phyloP scores from a whole-genome alignment of 2,888 invertebrate species.

The Rhamphomyia laevipes region DNA sequence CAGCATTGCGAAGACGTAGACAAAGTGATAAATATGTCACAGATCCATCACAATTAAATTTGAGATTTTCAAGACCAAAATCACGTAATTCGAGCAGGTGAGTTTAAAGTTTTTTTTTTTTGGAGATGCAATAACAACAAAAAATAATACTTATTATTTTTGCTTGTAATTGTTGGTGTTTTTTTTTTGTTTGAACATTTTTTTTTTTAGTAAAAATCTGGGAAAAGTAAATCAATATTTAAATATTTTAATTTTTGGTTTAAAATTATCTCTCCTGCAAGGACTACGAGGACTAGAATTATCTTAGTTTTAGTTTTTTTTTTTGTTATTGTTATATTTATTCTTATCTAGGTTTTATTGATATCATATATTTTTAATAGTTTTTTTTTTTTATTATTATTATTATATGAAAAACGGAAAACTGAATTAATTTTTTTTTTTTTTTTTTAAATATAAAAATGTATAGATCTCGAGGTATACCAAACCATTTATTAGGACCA shows the following conservation, averaged over 20 bases:
- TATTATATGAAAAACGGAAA: slow-evolving; percentile 5
- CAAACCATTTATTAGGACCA: slow-evolving; percentile 37
- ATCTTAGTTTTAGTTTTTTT: too few relatives aligned
- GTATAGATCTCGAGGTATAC: slow-evolving; percentile 38
- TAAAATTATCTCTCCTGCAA: too few relatives aligned
- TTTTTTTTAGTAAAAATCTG: background rate
- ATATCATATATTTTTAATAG: too few relatives aligned
- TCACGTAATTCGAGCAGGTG: slow-evolving; percentile 36
- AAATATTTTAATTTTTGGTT: too few relatives aligned
- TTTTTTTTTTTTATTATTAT: background rate
- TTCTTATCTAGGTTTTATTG: too few relatives aligned
- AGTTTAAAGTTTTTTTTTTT: slow-evolving; percentile 9
- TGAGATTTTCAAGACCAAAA: slow-evolving; percentile 64
- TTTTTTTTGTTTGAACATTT: background rate
- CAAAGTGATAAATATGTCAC: slow-evolving; percentile 74
- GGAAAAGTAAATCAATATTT: background rate
- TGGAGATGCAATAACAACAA: background rate
- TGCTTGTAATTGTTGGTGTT: slow-evolving; percentile 4
- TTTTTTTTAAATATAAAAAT: background rate
- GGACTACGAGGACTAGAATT: too few relatives aligned
- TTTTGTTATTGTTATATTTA: too few relatives aligned
- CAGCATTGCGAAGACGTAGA: slow-evolving; percentile 62
- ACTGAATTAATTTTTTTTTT: background rate
- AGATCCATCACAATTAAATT: slow-evolving; percentile 70
- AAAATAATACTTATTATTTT: background rate